Base-by-base conservation (phyloP, 92 coral and sea anemone species). In the Umimayanthus chanpuru region DNA sequence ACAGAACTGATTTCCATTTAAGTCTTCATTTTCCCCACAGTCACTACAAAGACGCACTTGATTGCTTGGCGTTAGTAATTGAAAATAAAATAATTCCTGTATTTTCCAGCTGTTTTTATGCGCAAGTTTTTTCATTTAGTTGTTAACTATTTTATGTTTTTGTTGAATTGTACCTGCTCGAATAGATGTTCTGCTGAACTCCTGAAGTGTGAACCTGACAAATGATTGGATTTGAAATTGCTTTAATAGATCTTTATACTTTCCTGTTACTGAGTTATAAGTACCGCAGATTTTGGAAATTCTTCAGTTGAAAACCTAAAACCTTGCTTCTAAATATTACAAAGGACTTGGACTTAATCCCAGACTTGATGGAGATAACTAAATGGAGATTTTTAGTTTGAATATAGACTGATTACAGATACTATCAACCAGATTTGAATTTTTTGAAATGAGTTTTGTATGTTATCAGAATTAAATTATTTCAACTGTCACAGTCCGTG, bases 61-160 rank as follows among this genome's bases (percentile, higher is more conserved):
- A 73, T 73, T 73, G 25, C 77, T 28, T 16, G 77, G 77, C 77
- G 44, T 73, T 4, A 12, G 14, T 73, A 73, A 73, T 73, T 73
- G 77, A 9, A 32, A 73, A 40, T 32, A 73, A 61, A 61, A 61
- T 20, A 61, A 25, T 39, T 23, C 53, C 4, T 20, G 11, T 39
- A 73, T 15, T 73, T 14, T 73, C 77, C 77, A 73, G 77, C 77
- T 32, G 77, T 73, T 73, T 73, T 36, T 18, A 3, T 29, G 77
- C 38, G 41, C 44, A 73, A 73, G 16, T 53, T 12, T 73, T 73
- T 73, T 73, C 77, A 18, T 73, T 73, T 40, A 73, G 36, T 32
- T 73, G 20, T 40, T 12, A 40, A 7, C 77, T 18, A 28, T 4
- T 75, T 75, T 28, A 23, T 39, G 28, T 18, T 20, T 39, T 75